Evolutionary conservation across 2,888 invertebrate species (phyloP).

Genomic region (Notodonta dromedarius): DNA sequence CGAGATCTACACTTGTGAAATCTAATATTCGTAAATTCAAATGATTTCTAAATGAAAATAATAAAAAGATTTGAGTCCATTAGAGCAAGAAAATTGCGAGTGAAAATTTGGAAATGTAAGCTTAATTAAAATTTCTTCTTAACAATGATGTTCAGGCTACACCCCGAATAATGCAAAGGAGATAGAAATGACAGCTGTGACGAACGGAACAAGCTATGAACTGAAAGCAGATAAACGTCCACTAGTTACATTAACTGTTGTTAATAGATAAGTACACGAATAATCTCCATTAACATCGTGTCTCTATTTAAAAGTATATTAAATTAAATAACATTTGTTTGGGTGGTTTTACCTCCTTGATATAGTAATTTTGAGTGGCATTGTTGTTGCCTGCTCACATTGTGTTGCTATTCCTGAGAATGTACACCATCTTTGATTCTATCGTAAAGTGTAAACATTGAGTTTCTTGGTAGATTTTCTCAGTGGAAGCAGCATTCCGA

Average conservation of each 20-base stretch:
- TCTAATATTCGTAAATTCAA: not conserved
- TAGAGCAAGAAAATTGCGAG: constrained; percentile 10
- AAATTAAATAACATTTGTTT: no score
- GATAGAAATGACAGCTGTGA: constrained; percentile 54
- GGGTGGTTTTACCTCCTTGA: no score
- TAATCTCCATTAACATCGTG: no score
- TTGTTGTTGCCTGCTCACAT: no score
- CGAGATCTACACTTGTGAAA: not conserved
- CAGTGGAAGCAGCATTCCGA: no score
- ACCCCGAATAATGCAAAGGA: constrained; percentile 64
- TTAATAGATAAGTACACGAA: no score
- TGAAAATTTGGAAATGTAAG: constrained; percentile 65
- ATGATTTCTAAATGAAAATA: not conserved
- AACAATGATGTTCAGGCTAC: constrained; percentile 70
- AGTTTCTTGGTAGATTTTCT: no score
- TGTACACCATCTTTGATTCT: no score
- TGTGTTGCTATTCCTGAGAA: no score
- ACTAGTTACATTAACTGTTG: not conserved
- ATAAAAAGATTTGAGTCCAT: not conserved
- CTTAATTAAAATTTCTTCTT: constrained; percentile 76
- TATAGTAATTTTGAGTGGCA: no score
- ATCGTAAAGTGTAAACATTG: no score
- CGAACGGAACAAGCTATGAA: constrained; percentile 31
- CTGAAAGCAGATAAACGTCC: constrained; percentile 6
- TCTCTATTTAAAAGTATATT: no score